These are phyloP conservation scores for Pemphigus obesinymphae DNA, from an alignment of 1,140 invertebrate genomes.

Conservation along the genomic window DNA sequence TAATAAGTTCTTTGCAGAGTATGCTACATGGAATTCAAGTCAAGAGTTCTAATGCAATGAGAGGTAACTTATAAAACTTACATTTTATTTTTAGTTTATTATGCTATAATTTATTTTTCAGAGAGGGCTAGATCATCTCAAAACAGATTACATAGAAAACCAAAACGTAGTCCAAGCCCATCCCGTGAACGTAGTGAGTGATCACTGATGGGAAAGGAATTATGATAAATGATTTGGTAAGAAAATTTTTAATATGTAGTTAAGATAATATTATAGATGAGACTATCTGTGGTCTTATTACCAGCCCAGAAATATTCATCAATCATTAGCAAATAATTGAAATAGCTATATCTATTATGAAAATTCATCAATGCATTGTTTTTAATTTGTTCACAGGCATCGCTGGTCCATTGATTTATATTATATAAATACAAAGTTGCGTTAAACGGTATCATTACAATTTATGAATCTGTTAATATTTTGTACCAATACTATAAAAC, in stretches of 20 bases:
- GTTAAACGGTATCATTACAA: conserved; percentile 31
- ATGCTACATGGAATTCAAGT: conserved; percentile 95
- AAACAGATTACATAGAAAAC: conserved; percentile 61
- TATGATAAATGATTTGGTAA: conserved; percentile 51
- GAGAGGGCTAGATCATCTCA: conserved; percentile 72
- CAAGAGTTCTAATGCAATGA: conserved; percentile 79
- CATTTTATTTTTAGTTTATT: background rate
- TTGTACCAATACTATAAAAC: conserved; percentile 9
- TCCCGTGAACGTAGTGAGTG: conserved; percentile 72
- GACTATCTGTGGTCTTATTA: conserved; percentile 4
- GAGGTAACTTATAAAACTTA: conserved; percentile 51
- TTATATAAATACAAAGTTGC: conserved; percentile 38
- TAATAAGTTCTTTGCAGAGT: conserved; percentile 94
- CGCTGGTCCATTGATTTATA: conserved; percentile 38
- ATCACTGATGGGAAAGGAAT: conserved; percentile 49
- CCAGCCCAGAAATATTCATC: conserved; percentile 6
- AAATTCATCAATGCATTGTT: conserved; percentile 37
- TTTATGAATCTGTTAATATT: conserved; percentile 28
- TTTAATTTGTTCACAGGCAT: conserved; percentile 40
- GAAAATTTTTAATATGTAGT: background rate
- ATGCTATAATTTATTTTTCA: conserved; percentile 47
- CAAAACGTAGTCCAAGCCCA: conserved; percentile 69
- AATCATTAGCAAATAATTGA: conserved; percentile 19
- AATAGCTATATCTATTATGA: conserved; percentile 26
- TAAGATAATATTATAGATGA: background rate